These are phyloP conservation scores for Scaptomyza polygonia DNA, from an alignment of 2,888 invertebrate species.

Conservation along the genomic window DNA sequence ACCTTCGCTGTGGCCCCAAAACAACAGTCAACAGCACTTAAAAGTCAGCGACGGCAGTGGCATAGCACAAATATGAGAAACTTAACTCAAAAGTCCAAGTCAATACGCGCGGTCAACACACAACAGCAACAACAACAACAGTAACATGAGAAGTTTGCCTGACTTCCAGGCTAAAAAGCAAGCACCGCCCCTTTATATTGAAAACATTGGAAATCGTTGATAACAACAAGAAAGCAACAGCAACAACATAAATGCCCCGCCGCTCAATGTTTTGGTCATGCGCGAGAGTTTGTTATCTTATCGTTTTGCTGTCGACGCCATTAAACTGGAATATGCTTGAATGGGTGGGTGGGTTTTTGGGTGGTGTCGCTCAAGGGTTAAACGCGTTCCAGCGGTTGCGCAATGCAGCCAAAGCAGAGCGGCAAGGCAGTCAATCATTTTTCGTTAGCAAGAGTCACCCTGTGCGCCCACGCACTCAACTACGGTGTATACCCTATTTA, in stretches of 20 bases:
- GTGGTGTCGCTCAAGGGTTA: slow-evolving; percentile 50
- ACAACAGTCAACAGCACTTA: slow-evolving; percentile 82
- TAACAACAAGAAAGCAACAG: slow-evolving; percentile 47
- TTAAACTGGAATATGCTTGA: slow-evolving; percentile 50
- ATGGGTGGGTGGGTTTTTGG: slow-evolving; percentile 30
- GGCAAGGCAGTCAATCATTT: slow-evolving; percentile 30
- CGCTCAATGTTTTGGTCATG: slow-evolving; percentile 53
- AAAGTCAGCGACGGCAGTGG: slow-evolving; percentile 70
- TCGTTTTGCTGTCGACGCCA: slow-evolving; percentile 70
- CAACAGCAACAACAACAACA: slow-evolving; percentile 29
- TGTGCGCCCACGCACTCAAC: slow-evolving; percentile 25
- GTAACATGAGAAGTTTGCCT: slow-evolving; percentile 24
- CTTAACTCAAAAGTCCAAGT: slow-evolving; percentile 79
- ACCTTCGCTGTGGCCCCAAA: slow-evolving; percentile 82
- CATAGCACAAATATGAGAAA: slow-evolving; percentile 77
- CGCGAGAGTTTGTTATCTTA: slow-evolving; percentile 64
- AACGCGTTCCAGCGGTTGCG: slow-evolving; percentile 65
- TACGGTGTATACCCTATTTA: slow-evolving; percentile 31
- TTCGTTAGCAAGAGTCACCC: slow-evolving; percentile 45
- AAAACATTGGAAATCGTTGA: slow-evolving; percentile 78
- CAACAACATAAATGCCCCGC: slow-evolving; percentile 38
- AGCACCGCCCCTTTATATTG: slow-evolving; percentile 76
- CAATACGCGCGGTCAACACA: slow-evolving; percentile 76
- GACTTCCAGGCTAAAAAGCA: slow-evolving; percentile 51
- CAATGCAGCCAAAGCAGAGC: slow-evolving; percentile 36